Conservation (phyloP, 2,888 invertebrate genomes). For the Lochmaea capreae region DNA sequence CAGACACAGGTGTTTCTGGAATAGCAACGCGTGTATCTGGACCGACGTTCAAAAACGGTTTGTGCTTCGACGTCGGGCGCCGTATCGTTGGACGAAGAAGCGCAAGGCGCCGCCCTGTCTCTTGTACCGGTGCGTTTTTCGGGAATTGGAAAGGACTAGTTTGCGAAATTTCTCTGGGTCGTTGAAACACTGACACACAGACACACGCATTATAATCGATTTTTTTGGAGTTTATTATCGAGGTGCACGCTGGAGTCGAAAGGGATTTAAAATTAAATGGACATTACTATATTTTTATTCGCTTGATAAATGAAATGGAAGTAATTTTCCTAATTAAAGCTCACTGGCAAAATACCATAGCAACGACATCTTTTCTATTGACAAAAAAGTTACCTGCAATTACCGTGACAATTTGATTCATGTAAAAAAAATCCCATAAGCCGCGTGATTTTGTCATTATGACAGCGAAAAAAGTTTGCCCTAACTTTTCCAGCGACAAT, state of each 20-base stretch:
- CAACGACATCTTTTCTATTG: too few relatives aligned
- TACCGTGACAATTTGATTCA: too few relatives aligned
- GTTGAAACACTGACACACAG: slow-evolving; percentile 16
- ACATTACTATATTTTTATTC: too few relatives aligned
- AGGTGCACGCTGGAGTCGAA: not conserved
- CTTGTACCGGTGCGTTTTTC: slow-evolving; percentile 47
- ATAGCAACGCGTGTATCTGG: slow-evolving; percentile 60
- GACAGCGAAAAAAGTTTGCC: too few relatives aligned
- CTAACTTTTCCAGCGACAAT: too few relatives aligned
- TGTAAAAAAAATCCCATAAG: too few relatives aligned
- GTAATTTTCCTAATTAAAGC: too few relatives aligned
- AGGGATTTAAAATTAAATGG: not conserved
- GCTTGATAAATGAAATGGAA: too few relatives aligned
- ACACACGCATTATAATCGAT: slow-evolving; percentile 17
- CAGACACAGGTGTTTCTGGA: slow-evolving; percentile 12
- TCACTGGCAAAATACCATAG: too few relatives aligned
- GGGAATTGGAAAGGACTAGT: slow-evolving; percentile 23
- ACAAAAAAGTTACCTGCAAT: too few relatives aligned
- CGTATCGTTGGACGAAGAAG: slow-evolving; percentile 57
- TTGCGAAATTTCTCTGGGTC: slow-evolving; percentile 12
- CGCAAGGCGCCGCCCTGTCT: slow-evolving; percentile 62
- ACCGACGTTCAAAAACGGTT: slow-evolving; percentile 62
- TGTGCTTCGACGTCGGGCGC: slow-evolving; percentile 58
- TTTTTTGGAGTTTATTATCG: not conserved
- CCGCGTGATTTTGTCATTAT: too few relatives aligned